These are phyloP conservation scores for Heliconius aoede DNA, from an alignment of 2,888 invertebrate genomes.

Conservation along the genomic window DNA sequence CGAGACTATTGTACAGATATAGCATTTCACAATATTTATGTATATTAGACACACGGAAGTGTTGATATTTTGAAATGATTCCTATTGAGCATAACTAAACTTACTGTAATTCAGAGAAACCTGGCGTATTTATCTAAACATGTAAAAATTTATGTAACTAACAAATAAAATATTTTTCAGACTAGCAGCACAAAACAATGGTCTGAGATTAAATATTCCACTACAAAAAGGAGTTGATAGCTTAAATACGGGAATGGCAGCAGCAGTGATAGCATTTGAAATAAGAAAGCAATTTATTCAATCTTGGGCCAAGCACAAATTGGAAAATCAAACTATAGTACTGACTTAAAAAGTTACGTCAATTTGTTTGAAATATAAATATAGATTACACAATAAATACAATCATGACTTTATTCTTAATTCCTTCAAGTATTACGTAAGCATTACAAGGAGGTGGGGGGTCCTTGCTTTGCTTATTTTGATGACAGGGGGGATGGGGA, in stretches of 20 bases:
- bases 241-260: slow-evolving; percentile 92
- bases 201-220: slow-evolving; percentile 90
- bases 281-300: slow-evolving; percentile 86
- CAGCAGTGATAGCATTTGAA: slow-evolving; percentile 93
- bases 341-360: slow-evolving; percentile 48
- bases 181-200: slow-evolving; percentile 83
- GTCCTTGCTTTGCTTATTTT: too few species aligned
- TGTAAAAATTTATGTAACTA: background rate
- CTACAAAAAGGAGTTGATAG: slow-evolving; percentile 90
- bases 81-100: background rate
- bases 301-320: slow-evolving; percentile 61
- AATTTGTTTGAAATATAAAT: background rate
- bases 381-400: background rate
- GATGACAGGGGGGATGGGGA: too few species aligned
- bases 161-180: slow-evolving; percentile 55
- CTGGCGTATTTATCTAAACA: too few species aligned
- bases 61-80: background rate
- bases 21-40: background rate
- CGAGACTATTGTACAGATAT: too few species aligned
- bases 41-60: background rate
- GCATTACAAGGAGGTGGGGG: too few species aligned
- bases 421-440: too few species aligned
- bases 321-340: slow-evolving; percentile 52
- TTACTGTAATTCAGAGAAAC: background rate
- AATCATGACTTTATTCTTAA: background rate